phyloP scores from a whole-genome alignment of 2,113 vertebrate genomes.

The Lutjanus erythropterus region DNA sequence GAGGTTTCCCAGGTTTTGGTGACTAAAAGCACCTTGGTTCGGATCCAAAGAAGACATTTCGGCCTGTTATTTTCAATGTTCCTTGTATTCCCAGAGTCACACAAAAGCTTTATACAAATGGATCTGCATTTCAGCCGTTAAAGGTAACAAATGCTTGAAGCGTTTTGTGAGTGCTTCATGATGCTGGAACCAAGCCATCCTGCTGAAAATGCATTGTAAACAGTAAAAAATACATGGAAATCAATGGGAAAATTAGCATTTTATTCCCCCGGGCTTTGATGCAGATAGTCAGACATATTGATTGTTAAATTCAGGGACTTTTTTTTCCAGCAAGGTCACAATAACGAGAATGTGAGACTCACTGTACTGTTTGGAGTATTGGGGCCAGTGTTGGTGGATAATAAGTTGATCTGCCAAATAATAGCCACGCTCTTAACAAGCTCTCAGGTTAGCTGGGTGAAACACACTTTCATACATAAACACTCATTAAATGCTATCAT shows the following conservation, averaged over 20 bases:
- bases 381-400: constrained; percentile 16
- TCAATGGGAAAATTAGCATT: constrained; percentile 27
- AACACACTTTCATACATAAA: constrained; percentile 13
- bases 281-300: constrained; percentile 22
- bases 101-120: constrained; percentile 10
- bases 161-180: constrained; percentile 16
- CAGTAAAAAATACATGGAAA: constrained; percentile 17
- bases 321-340: constrained; percentile 39
- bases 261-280: constrained; percentile 14
- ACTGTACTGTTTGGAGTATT: neutral
- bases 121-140: constrained; percentile 25
- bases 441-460: constrained; percentile 22
- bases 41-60: constrained; percentile 67
- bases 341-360: constrained; percentile 20
- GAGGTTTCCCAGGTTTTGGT: constrained; percentile 66
- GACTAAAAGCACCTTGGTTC: constrained; percentile 60
- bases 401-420: constrained; percentile 26
- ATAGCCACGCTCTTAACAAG: constrained; percentile 7
- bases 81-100: constrained; percentile 34
- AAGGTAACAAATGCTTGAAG: constrained; percentile 36
- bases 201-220: constrained; percentile 43
- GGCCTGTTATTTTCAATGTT: constrained; percentile 49
- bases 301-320: constrained; percentile 32
- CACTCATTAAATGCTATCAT: constrained; percentile 45
- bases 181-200: constrained; percentile 16